Base-by-base conservation (phyloP, 2,888 invertebrate genomes). In the Conops quadrifasciatus region DNA sequence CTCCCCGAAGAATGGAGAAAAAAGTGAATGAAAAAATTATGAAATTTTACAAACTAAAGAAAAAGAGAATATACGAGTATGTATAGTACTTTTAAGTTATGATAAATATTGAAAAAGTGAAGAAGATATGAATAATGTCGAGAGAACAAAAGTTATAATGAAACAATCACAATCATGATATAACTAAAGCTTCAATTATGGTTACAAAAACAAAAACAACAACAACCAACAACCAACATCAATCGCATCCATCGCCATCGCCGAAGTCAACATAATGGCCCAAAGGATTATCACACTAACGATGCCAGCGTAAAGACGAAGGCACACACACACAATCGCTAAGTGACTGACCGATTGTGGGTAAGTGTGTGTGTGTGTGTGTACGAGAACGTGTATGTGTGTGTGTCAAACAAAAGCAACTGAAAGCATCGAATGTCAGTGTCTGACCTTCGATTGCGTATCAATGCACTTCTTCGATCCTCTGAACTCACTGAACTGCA, bases 371-470 rank as follows among this genome's bases (percentile, higher is more conserved):
- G 19, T 4, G 45, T 5, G 45, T 5, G 9, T 11, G 45, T 13
- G 45, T 5, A 13, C 9, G 13, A 43, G 45, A 13, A 24, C 19
- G 53, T 4, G 49, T 13, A 16, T 49, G 49, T 1, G 49, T 36
- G 36, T 36, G 9, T 9, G 36, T 36, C 16, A 43, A 16, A 21
- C n/a, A 67, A 21, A 56, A n/a, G 36, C 24, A 21, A 5, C 64
- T 9, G 3, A 19, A 19, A 28, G 43, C 36, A 7, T 51, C 28
- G 30, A 60, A 51, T 62, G 60, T 51, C 51, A 68, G n/a, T 60
- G 68, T 62, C 68, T 66, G 68, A 68, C 68, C 68, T 68, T 68
- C 68, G 62, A 45, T 21, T 68, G 68, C 68, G 68, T 68, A 36
- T 21, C 43, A 36, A 26, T 21, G 26, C 19, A 28, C 16, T 28